Conservation (phyloP, 2,113 vertebrate genomes). For the Cairina moschata region DNA sequence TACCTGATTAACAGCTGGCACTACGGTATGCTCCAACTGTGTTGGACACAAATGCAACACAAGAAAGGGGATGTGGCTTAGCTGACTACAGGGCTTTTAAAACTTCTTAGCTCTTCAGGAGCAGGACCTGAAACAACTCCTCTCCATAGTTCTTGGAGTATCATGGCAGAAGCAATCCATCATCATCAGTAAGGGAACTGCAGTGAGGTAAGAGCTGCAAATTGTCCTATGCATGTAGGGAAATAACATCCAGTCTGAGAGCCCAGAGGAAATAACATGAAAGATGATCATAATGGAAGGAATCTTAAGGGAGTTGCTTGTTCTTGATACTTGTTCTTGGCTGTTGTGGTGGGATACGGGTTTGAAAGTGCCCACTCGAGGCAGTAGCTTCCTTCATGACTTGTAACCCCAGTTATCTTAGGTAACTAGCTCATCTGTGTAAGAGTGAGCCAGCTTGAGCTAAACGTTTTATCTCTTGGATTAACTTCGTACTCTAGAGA, state of each 20-base stretch:
- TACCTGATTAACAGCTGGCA: not conserved
- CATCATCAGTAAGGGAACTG: not conserved
- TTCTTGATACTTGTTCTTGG: not conserved
- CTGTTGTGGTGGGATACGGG: not conserved
- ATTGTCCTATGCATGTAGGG: rapidly evolving
- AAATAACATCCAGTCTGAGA: not conserved
- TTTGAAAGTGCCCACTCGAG: rapidly evolving
- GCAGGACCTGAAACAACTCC: not conserved
- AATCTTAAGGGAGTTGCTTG: not conserved
- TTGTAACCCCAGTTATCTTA: not conserved
- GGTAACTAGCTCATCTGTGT: not conserved
- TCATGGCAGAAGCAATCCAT: not conserved
- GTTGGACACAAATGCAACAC: not conserved
- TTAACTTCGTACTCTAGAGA: not conserved
- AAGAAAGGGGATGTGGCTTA: not conserved
- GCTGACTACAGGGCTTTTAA: not conserved
- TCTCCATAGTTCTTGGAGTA: not conserved
- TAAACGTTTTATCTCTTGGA: not conserved
- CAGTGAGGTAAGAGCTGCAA: not conserved
- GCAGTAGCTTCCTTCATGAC: not conserved
- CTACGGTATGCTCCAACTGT: not conserved
- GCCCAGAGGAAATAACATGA: not conserved
- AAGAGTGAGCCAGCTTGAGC: not conserved
- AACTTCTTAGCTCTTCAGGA: not conserved
- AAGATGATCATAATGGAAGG: not conserved